phyloP scores from a whole-genome alignment of 2,888 invertebrate species.

The Parapristionchus giblindavisi region DNA sequence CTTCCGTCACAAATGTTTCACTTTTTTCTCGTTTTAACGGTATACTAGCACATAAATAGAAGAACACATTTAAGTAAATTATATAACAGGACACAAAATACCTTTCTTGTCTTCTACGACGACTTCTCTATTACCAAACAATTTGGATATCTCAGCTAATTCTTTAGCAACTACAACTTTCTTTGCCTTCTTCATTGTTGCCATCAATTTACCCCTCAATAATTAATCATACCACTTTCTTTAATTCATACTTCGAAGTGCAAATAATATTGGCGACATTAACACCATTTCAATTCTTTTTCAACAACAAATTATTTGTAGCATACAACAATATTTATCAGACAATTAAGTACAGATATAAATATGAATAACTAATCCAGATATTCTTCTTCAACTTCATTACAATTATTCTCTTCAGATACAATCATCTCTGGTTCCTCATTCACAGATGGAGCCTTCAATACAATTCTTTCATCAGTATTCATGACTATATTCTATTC shows the following conservation, averaged over 20 bases:
- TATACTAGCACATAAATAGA: no score
- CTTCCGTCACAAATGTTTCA: no score
- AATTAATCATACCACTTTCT: neutral
- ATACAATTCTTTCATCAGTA: neutral
- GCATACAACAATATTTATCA: neutral
- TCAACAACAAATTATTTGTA: neutral
- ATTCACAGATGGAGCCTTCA: no score
- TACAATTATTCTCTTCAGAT: neutral
- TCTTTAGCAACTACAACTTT: neutral
- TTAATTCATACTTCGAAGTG: neutral
- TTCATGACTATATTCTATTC: neutral
- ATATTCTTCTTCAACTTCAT: slow-evolving; percentile 3
- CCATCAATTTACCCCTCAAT: neutral
- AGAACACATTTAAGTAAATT: no score
- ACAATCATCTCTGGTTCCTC: neutral
- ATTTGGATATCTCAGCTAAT: neutral
- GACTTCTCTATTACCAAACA: neutral
- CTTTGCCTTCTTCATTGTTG: slow-evolving; percentile 15
- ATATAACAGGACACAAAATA: no score
- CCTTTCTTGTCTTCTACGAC: neutral
- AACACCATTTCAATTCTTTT: neutral
- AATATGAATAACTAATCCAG: neutral
- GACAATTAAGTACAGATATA: neutral
- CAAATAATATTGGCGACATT: neutral
- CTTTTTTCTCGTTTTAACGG: no score